Percentiles rank a stretch among this genome's conserved stretches.
Conservation (phyloP, 2,113 vertebrate species). For the Daubentonia madagascariensis region DNA sequence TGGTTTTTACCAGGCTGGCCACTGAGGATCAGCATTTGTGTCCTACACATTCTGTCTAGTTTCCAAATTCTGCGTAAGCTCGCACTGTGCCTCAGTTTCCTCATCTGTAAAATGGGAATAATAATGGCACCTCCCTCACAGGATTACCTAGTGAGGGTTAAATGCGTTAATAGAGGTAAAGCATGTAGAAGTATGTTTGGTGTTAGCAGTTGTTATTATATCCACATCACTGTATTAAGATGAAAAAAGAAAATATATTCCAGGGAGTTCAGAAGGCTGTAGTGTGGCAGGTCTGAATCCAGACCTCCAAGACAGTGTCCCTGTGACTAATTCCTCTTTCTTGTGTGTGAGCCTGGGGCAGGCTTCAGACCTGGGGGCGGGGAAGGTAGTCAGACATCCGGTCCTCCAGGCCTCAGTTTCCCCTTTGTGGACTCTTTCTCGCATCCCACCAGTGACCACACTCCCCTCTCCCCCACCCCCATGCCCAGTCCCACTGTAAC, state of each 20-base stretch:
- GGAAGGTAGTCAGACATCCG: no score
- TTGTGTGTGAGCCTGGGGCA: not conserved
- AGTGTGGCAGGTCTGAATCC: not conserved
- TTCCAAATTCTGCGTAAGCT: not conserved
- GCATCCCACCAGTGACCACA: not conserved
- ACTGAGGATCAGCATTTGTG: not conserved
- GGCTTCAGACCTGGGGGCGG: not conserved
- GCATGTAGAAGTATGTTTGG: rapidly evolving
- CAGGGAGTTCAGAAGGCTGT: not conserved
- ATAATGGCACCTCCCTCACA: not conserved
- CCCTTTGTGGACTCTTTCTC: no score
- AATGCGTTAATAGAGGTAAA: not conserved
- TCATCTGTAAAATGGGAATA: not conserved
- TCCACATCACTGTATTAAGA: not conserved
- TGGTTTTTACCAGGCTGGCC: not conserved
- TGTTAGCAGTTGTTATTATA: not conserved
- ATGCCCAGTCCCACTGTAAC: rapidly evolving
- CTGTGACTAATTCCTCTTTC: not conserved
- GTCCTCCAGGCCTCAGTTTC: not conserved
- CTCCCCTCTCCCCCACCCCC: not conserved
- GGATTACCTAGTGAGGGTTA: not conserved
- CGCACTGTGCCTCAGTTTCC: not conserved
- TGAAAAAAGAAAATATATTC: not conserved
- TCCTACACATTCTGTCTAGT: not conserved
- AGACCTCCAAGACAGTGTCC: not conserved